Conservation (phyloP, 2,888 invertebrate genomes). For the Leucophenga montana region DNA sequence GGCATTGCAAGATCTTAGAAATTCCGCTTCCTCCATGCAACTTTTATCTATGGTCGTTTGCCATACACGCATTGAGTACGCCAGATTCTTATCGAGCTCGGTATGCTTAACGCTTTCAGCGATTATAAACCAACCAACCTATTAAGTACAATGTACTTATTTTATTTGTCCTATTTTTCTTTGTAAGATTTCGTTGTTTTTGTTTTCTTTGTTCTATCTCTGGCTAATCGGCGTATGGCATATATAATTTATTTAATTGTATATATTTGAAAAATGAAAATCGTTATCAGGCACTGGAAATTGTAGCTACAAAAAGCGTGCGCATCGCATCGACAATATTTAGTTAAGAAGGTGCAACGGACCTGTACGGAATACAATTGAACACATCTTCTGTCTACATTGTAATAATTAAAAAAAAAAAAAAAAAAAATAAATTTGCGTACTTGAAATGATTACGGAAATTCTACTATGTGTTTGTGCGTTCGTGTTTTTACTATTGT, state of each 20-base stretch:
- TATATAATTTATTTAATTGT: no score
- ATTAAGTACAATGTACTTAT: no score
- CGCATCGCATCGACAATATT: constrained; percentile 31
- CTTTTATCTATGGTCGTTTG: no score
- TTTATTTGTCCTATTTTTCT: no score
- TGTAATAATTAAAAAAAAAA: no score
- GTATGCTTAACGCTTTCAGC: not conserved
- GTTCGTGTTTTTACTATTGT: constrained; percentile 69
- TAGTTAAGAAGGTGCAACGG: not conserved
- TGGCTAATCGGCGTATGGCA: no score
- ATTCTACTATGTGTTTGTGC: constrained; percentile 68
- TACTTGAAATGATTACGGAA: constrained; percentile 63
- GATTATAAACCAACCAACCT: not conserved
- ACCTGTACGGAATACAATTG: constrained; percentile 1
- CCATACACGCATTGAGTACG: no score
- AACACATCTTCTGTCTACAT: constrained; percentile 38
- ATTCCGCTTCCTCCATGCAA: no score
- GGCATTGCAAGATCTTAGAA: no score
- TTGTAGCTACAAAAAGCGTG: not conserved
- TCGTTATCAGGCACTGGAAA: not conserved
- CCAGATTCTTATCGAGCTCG: no score
- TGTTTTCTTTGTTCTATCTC: no score
- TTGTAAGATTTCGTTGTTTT: no score
- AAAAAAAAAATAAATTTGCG: not conserved
- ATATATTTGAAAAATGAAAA: not conserved